Evolutionary conservation across 2,888 invertebrate species (phyloP).

Genomic region (Cephus pulcher): DNA sequence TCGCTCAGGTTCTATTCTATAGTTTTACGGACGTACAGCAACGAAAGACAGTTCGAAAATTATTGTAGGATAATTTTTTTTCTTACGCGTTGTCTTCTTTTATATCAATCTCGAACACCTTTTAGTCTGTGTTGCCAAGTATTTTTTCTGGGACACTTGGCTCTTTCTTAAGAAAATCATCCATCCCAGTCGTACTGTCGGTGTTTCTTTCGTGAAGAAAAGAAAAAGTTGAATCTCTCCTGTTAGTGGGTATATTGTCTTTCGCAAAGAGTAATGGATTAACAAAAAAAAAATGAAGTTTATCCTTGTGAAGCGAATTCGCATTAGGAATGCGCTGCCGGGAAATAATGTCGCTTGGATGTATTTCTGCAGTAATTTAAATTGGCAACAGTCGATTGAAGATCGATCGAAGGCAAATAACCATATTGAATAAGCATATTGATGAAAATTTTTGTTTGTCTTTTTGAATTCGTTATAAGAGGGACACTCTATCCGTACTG

Average conservation of each 20-base stretch:
- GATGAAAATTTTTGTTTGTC: neutral
- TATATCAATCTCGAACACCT: neutral
- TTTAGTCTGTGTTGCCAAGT: neutral
- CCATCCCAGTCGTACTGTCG: neutral
- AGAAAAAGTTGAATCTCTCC: neutral
- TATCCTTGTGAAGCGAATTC: neutral
- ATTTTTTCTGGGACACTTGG: neutral
- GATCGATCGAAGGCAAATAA: neutral
- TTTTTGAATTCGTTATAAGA: neutral
- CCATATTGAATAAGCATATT: neutral
- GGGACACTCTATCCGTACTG: neutral
- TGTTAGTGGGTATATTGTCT: neutral
- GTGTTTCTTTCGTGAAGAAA: neutral
- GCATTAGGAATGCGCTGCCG: neutral
- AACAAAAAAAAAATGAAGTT: neutral
- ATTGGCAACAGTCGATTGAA: neutral
- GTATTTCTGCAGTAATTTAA: neutral
- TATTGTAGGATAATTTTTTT: neutral
- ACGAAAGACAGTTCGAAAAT: neutral
- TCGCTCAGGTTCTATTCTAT: neutral
- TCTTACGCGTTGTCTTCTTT: neutral
- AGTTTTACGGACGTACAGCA: neutral
- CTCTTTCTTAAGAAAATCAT: neutral
- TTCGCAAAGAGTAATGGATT: neutral
- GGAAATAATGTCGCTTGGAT: neutral